Percentiles rank a stretch among this genome's conserved stretches.
Evolutionary conservation across 2,113 vertebrate genomes (phyloP).

Genomic region (Laterallus jamaicensis): DNA sequence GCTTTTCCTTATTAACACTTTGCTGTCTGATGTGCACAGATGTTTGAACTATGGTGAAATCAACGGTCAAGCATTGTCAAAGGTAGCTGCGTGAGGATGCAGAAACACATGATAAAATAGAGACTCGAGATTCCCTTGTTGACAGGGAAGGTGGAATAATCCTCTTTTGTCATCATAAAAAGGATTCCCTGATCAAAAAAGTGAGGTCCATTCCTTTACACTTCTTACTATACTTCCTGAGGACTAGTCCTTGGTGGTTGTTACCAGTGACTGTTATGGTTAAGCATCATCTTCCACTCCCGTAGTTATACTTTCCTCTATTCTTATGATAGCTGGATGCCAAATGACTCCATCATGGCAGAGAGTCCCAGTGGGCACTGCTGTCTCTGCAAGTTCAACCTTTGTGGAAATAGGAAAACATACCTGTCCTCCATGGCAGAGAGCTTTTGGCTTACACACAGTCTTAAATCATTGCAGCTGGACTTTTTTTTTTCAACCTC

Average conservation of each 20-base stretch:
- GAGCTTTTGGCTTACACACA: not conserved
- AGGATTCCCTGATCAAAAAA: not conserved
- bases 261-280: not conserved
- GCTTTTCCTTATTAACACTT: not conserved
- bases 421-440: not conserved
- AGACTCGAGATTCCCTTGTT: not conserved
- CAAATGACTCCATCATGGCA: not conserved
- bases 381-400: not conserved
- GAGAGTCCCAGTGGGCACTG: not conserved
- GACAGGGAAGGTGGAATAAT: not conserved
- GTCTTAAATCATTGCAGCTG: not conserved
- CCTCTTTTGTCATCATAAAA: not conserved
- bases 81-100: not conserved
- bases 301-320: not conserved
- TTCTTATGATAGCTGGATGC: not conserved
- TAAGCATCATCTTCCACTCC: not conserved
- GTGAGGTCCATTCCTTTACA: not conserved
- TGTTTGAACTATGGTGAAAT: not conserved
- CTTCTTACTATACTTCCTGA: not conserved
- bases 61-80: not conserved
- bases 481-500: not conserved
- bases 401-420: not conserved
- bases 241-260: not conserved
- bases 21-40: not conserved
- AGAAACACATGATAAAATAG: not conserved